A percentile compares a stretch with the other conserved stretches of the same genome.
Evolutionary conservation across 2,113 vertebrate species (phyloP).

Genomic region (Elephas maximus): DNA sequence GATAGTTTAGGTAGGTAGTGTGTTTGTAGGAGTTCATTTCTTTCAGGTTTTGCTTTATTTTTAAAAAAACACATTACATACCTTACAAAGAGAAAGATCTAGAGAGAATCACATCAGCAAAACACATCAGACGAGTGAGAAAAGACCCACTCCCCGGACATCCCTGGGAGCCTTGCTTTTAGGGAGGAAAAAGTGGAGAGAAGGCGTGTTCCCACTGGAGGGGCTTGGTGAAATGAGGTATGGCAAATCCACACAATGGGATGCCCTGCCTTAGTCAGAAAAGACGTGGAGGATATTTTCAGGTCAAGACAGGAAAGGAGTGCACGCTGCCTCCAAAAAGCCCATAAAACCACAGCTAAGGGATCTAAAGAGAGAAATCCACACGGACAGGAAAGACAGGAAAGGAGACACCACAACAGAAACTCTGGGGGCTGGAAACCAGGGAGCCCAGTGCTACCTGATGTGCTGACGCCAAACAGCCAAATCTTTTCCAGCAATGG

Average conservation of each 20-base stretch:
- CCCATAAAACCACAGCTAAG: neutral
- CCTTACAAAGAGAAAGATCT: neutral
- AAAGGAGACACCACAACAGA: neutral
- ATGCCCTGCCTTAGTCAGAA: neutral
- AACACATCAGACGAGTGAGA: neutral
- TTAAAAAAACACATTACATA: no score
- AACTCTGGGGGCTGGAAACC: neutral
- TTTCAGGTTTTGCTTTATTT: no score
- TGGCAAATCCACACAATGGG: neutral
- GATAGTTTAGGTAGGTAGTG: no score
- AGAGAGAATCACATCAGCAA: neutral
- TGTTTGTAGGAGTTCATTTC: no score
- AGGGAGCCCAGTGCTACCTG: neutral
- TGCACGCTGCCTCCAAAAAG: neutral
- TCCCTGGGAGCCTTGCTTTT: neutral
- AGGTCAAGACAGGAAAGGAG: neutral
- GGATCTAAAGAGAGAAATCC: neutral
- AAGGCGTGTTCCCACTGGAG: neutral
- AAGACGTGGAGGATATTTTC: neutral
- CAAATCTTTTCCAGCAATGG: neutral
- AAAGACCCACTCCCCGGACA: neutral
- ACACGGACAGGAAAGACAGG: neutral
- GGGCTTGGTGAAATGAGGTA: neutral
- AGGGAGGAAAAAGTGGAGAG: neutral
- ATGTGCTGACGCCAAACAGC: no score